Evolutionary conservation across 1,140 invertebrate species (phyloP), one percentile per base, ranked within the genome.

Genomic region (Meloidogyne hapla): DNA sequence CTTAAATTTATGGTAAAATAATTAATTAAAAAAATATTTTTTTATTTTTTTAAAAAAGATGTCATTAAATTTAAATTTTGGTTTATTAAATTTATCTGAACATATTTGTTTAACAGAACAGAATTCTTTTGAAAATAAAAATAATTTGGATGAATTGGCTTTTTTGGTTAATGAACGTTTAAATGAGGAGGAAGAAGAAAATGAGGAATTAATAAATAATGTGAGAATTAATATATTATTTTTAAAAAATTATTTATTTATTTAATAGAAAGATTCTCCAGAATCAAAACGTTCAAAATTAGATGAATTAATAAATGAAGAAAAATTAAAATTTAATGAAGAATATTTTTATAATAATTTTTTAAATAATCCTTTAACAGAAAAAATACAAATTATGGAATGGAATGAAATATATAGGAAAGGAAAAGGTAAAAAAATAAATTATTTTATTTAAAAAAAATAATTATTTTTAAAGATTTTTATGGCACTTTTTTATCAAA

Each of bases 1-100:
- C 33, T 77, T 68, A 23, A 45, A 28, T 77, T 76, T 76, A 28
- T 75, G 73, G 76, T 23, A 4, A 25, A 28, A n/a, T 45, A 28
- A 21, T 21, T 26, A 4, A 48, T 3, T 26, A 21, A 9, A 61
- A 15, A 45, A 3, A n/a, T n/a, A n/a, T n/a, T n/a, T n/a, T n/a
- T n/a, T n/a, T 62, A 25, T 12, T n/a, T 26, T n/a, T 13, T 33
- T 13, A 61, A 23, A 48, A 42, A 23, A 73, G 70, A 73, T 73
- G 45, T 61, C 40, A 63, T 18, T 73, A 64, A 63, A 56, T 40
- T 63, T 38, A 21, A 33, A 28, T 64, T 25, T 38, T 21, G 70
- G 70, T 26, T 73, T 73, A 64, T 38, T 73, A 38, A 21, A 64
- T 38, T n/a, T 21, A 18, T 40, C 61, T 5, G 25, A 73, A n/a